phyloP scores from a whole-genome alignment of 2,888 invertebrate genomes.

The Drymonia ruficornis region DNA sequence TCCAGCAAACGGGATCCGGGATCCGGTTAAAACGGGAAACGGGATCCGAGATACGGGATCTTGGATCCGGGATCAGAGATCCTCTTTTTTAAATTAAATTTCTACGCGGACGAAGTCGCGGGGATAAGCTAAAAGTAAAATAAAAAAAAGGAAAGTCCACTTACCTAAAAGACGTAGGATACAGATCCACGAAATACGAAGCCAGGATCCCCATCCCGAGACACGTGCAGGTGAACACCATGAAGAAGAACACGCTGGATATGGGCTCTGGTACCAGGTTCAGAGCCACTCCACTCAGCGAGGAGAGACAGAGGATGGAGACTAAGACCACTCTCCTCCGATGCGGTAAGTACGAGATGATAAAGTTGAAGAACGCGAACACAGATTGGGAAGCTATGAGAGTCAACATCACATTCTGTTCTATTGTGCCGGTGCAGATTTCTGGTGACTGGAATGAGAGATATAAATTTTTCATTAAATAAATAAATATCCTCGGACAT shows the following conservation, averaged over 20 bases:
- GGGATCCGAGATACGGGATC: too few species aligned
- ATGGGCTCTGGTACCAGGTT: constrained; percentile 72
- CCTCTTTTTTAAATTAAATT: too few species aligned
- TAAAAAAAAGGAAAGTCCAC: not conserved
- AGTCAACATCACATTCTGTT: constrained; percentile 85
- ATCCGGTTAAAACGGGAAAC: too few species aligned
- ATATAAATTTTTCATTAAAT: constrained; percentile 6
- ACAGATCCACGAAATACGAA: constrained; percentile 75
- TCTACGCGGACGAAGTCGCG: too few species aligned
- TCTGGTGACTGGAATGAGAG: constrained; percentile 57
- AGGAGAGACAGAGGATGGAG: constrained; percentile 76
- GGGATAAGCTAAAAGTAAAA: too few species aligned
- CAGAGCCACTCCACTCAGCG: constrained; percentile 76
- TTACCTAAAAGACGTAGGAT: constrained; percentile 75
- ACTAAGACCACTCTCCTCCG: constrained; percentile 82
- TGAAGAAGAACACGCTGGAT: constrained; percentile 70
- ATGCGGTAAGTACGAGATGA: constrained; percentile 80
- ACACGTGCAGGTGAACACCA: constrained; percentile 73
- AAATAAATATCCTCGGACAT: too few species aligned
- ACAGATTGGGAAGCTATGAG: constrained; percentile 87
- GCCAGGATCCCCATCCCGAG: constrained; percentile 76
- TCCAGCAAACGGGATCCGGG: too few species aligned
- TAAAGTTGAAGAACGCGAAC: constrained; percentile 86
- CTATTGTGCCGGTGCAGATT: constrained; percentile 80
- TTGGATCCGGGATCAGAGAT: too few species aligned